Base-by-base conservation (phyloP, 2,888 invertebrate species). In the Epirrita christyi region DNA sequence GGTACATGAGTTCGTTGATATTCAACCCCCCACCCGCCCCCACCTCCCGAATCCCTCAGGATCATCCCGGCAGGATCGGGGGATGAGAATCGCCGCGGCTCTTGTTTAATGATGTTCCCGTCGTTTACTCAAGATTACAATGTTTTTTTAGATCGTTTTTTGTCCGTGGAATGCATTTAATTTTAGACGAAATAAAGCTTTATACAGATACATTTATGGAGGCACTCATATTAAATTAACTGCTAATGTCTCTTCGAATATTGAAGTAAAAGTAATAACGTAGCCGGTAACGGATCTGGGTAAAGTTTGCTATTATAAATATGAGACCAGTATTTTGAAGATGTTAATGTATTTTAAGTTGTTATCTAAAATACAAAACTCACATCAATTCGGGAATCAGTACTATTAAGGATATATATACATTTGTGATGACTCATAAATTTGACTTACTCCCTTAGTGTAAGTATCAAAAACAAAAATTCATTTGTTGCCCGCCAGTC, bases 1-100 rank as follows among this genome's bases (percentile, higher is more conserved):
- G 78, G 78, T 77, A 82, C 85, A 86, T 84, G 89, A 87, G 90
- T 88, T 88, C 90, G 91, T 91, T 89, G 88, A 90, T 89, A 86
- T 86, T 83, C 85, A 64, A 75, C 85, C 81, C 4, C 73, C 76
- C 70, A 63, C 66, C 64, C 68, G 46, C 58, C 55, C 52, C 51
- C 59, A 5, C 69, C 64, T 63, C 67, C 67, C 65, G 68, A 64
- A 49, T 70, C 78, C 79, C 71, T 67, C 76, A 76, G 83, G 83
- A 81, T 76, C 73, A 76, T 73, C 81, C 81, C 77, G 59, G 78
- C 80, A 83, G 83, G 81, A 83, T 68, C 69, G 76, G 75, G 62
- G 78, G 76, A 73, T 76, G 75, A 75, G 75, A 76, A 80, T 78
- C 73, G 75, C 73, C 78, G 73, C 75, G 67, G 77, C 73, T 76